These are phyloP conservation scores for Brienomyrus brachyistius DNA, from an alignment of 2,113 vertebrate species.

Conservation along the genomic window DNA sequence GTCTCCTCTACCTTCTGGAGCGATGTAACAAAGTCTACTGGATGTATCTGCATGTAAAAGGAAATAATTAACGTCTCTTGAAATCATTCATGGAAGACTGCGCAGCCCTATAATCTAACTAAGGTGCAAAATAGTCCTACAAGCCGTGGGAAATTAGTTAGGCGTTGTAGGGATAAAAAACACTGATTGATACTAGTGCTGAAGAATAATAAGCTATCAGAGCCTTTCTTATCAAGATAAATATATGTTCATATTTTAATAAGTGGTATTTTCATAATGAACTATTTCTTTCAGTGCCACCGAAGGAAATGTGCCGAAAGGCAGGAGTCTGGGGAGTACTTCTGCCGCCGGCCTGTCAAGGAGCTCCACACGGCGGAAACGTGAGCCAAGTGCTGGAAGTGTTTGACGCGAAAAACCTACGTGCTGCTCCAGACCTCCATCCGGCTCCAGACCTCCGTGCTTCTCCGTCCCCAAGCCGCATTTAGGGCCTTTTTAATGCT, in stretches of 20 bases:
- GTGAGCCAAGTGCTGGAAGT: neutral
- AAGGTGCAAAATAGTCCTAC: neutral
- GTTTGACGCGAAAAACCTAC: neutral
- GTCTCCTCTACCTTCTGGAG: neutral
- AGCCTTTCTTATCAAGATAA: slow-evolving; percentile 12
- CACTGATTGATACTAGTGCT: slow-evolving; percentile 2
- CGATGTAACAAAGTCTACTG: neutral
- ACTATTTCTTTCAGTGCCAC: neutral
- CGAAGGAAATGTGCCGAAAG: slow-evolving; percentile 6
- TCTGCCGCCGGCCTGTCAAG: slow-evolving; percentile 8
- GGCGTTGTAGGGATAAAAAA: neutral
- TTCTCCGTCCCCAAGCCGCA: neutral
- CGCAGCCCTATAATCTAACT: slow-evolving; percentile 6
- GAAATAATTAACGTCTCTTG: slow-evolving; percentile 3
- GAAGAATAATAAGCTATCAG: slow-evolving; percentile 2
- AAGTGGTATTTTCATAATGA: neutral
- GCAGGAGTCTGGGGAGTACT: neutral
- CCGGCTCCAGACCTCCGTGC: neutral
- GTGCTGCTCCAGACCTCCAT: neutral
- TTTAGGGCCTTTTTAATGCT: neutral
- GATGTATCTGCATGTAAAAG: neutral
- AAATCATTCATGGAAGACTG: slow-evolving; percentile 5
- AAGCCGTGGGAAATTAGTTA: neutral
- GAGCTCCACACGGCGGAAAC: slow-evolving; percentile 10
- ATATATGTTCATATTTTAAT: slow-evolving; percentile 22